Conservation (phyloP, 2,888 invertebrate genomes). For the Dichetophora obliterata region DNA sequence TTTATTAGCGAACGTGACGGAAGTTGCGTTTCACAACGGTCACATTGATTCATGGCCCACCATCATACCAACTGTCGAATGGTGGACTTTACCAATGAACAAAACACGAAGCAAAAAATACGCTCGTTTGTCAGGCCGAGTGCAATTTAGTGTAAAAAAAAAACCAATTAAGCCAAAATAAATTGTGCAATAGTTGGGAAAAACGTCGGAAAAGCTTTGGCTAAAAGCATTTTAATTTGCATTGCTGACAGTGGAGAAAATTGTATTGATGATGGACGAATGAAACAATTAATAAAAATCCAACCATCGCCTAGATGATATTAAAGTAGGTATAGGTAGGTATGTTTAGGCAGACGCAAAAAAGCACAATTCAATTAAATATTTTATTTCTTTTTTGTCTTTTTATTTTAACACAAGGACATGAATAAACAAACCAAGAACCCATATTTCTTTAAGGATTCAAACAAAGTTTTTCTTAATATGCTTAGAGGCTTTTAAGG, state of each 20-base stretch:
- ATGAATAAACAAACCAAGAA: no score
- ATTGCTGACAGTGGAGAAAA: slow-evolving; percentile 14
- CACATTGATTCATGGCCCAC: neutral
- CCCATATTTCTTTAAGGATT: no score
- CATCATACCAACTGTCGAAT: neutral
- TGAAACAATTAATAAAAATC: slow-evolving; percentile 23
- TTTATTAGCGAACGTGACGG: slow-evolving; percentile 64
- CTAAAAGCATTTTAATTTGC: slow-evolving; percentile 40
- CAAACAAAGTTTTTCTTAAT: no score
- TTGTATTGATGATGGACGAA: slow-evolving; percentile 24
- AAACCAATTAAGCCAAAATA: slow-evolving; percentile 39
- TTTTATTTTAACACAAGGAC: no score
- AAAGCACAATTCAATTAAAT: no score
- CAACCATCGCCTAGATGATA: neutral
- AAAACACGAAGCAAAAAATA: slow-evolving; percentile 1
- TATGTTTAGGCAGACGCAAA: no score
- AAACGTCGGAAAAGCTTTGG: slow-evolving; percentile 4
- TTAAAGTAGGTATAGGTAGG: no score
- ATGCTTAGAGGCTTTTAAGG: no score
- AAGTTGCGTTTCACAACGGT: slow-evolving; percentile 55
- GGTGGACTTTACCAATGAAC: neutral
- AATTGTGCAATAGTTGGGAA: slow-evolving; percentile 30
- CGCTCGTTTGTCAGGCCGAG: slow-evolving; percentile 22
- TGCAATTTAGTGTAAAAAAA: slow-evolving; percentile 32
- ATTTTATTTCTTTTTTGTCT: no score